phyloP scores from a whole-genome alignment of 2,888 invertebrate genomes.

The Calameuta idolon region DNA sequence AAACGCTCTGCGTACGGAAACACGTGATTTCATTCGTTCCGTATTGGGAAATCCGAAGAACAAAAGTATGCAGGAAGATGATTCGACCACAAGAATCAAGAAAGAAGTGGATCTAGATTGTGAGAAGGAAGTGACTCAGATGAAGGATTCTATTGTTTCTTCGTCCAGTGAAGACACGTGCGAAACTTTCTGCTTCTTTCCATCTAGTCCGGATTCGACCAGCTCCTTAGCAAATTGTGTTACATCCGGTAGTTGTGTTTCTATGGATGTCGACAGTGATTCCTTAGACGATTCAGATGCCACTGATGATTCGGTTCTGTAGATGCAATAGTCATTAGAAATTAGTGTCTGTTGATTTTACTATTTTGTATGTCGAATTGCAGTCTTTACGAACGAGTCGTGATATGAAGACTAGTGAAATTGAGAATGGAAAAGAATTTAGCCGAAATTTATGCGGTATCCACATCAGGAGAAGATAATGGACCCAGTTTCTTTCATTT shows the following conservation, averaged over 20 bases:
- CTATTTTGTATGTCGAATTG: neutral
- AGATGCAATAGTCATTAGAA: neutral
- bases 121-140: neutral
- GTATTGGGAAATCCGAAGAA: slow-evolving; percentile 48
- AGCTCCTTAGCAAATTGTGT: slow-evolving; percentile 18
- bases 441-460: no score
- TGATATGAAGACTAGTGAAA: neutral
- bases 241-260: slow-evolving; percentile 18
- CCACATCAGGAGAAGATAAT: neutral
- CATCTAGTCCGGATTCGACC: slow-evolving; percentile 16
- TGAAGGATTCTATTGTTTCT: slow-evolving; percentile 13
- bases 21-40: slow-evolving; percentile 48
- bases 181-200: neutral
- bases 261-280: slow-evolving; percentile 14
- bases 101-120: neutral
- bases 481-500: neutral
- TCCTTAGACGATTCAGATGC: neutral
- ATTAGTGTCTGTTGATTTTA: neutral
- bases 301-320: neutral
- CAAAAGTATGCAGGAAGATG: slow-evolving; percentile 17
- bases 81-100: neutral
- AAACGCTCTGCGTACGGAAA: slow-evolving; percentile 51
- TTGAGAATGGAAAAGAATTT: neutral
- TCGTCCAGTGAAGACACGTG: slow-evolving; percentile 24
- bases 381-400: neutral